Evolutionary conservation across 2,113 vertebrate genomes (phyloP), one percentile per base, ranked within the genome.

Genomic region (Ceyx cyanopectus): DNA sequence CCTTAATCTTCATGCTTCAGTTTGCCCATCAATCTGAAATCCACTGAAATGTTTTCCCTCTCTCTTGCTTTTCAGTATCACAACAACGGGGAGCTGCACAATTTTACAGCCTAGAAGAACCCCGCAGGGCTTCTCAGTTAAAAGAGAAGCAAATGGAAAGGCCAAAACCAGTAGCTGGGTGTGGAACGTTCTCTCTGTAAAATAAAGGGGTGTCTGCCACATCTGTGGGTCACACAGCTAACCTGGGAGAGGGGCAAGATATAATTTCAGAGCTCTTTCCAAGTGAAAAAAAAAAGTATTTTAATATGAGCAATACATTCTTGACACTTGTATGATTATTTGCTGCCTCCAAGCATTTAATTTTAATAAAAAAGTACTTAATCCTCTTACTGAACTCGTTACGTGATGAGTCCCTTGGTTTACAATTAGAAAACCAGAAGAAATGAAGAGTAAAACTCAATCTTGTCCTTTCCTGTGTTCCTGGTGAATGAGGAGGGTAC

Each of bases 1-100:
- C 40, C 19, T 27, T 41, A 46, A 58, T 12, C n/a, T 20, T 14
- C 12, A 24, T 0, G 0, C n/a, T 58, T 24, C 1, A 0, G 37
- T 65, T 60, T 41, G 8, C 43, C 24, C 12, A 6, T 32, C 7
- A 32, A 45, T 29, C 51, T 56, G 51, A 76, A 81, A 72, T 21
- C 48, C 66, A 57, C 17, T 8, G 24, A 29, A 65, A 21, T 7
- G 5, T 6, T 65, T 54, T 75, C 48, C 32, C 18, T 63, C 40
- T 54, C 70, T 48, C 19, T 48, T 43, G 50, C n/a, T 89, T 81
- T 65, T 37, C 45, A 70, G 45, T 20, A n/a, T 54, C 57, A 43
- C 57, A 60, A 8, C 11, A 29, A 43, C 0, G 5, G 26, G 21
- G 18, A 76, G 6, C 8, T 60, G 37, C 8, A 30, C 8, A 12